Evolutionary conservation across 1,140 invertebrate genomes (phyloP), one percentile per base, ranked within the genome.

Genomic region (Leptinotarsa undecemlineata): DNA sequence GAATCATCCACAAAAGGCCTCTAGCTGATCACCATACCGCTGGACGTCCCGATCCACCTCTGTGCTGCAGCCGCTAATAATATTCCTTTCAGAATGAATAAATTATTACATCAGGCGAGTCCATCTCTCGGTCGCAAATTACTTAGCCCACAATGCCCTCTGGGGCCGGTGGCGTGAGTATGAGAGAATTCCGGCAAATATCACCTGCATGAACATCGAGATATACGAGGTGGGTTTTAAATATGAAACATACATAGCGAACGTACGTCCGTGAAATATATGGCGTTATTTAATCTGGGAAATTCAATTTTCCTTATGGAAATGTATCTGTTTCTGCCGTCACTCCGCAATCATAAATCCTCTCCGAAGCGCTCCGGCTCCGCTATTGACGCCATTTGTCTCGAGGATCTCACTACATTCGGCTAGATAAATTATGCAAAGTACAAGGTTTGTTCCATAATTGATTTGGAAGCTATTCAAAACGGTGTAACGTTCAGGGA

Each of bases 281-380:
- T 57, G 51, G n/a, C n/a, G 51, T 57, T 57, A 57, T 57, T 57
- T 57, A 57, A 57, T 57, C 51, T 57, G 51, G 51, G 51, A 57
- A 57, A 57, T 57, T 57, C 51, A 57, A 57, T 57, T 57, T 57
- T 57, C 51, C 51, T 57, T 57, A 57, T 57, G 51, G 51, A 57
- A 57, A 57, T 57, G 51, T 57, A 57, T 57, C 51, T 57, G n/a
- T 57, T 57, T 57, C 51, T 57, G 51, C n/a, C 51, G 51, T 57
- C 51, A 57, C n/a, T 57, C n/a, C n/a, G 15, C 17, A 19, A 57
- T 17, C 51, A 57, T 57, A 57, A 57, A 57, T 57, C n/a, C n/a
- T 57, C 15, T 19, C 15, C 14, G 14, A 19, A 57, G 51, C n/a
- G 51, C 51, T 57, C 13, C 51, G n/a, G 51, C 51, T 57, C 14